Evolutionary conservation across 2,888 invertebrate genomes (phyloP), one percentile per base, ranked within the genome.

Genomic region (Loripinus fragilis): DNA sequence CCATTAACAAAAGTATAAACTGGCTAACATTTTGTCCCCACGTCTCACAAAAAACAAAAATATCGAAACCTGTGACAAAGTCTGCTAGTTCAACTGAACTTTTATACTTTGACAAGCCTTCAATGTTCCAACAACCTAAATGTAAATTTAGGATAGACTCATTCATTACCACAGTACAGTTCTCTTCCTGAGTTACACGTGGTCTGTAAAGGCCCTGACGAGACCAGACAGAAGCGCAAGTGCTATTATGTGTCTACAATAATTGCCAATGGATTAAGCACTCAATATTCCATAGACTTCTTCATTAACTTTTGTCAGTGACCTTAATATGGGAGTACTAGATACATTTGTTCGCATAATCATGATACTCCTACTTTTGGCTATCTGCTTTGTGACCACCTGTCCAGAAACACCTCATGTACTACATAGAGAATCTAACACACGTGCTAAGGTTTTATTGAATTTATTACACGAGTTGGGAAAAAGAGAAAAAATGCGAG

Each of bases 351-450:
- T 92, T 2, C 92, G 91, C 71, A 84, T 91, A n/a, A 71, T 89
- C 38, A 91, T 91, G 91, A n/a, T 92, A 91, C 76, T 80, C 85
- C 2, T 92, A 92, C 74, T 92, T 91, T 67, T 90, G 87, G 12
- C 74, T 91, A 23, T 83, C 91, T 23, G 90, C 91, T n/a, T 76
- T 90, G 66, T 90, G 90, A 1, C 90, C 90, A 30, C 52, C 85
- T 25, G 82, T 91, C n/a, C 89, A 89, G 71, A 89, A 89, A 68
- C 89, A 91, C 75, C 80, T 91, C n/a, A n/a, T n/a, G n/a, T n/a
- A n/a, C n/a, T n/a, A n/a, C n/a, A n/a, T n/a, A n/a, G n/a, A n/a
- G n/a, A n/a, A n/a, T n/a, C n/a, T n/a, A n/a, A n/a, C n/a, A n/a
- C n/a, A n/a, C n/a, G n/a, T n/a, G n/a, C n/a, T n/a, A n/a, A n/a